Conservation (phyloP, 1,140 invertebrate genomes). For the Nebria ingens region DNA sequence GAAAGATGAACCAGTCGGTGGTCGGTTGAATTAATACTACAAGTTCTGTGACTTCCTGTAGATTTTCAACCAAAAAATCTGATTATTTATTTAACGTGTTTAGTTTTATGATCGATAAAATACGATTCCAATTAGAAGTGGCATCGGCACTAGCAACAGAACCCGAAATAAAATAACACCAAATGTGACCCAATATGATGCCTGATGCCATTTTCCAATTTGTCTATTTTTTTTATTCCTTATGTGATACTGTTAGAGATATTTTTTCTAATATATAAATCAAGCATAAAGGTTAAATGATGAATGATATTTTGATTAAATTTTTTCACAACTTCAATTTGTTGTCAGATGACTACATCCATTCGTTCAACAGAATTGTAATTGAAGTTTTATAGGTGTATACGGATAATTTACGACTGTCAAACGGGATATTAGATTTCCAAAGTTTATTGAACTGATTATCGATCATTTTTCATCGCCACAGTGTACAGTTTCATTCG, state of each 20-base stretch:
- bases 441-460: slow-evolving; percentile 2
- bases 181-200: slow-evolving; percentile 6
- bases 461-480: too few species aligned
- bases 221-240: too few species aligned
- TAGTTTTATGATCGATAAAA: slow-evolving; percentile 8
- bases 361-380: background rate
- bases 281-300: background rate
- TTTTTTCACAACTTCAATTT: background rate
- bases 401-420: background rate
- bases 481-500: too few species aligned
- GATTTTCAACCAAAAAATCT: background rate
- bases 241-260: too few species aligned
- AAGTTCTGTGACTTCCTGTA: background rate
- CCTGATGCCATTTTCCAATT: too few species aligned
- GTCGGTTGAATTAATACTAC: background rate
- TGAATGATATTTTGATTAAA: slow-evolving; percentile 9
- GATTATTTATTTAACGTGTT: slow-evolving; percentile 4
- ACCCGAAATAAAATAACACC: background rate
- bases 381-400: background rate
- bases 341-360: background rate
- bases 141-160: background rate
- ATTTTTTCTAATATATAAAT: background rate
- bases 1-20: background rate
- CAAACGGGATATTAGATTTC: background rate
- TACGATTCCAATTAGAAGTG: slow-evolving; percentile 3